Base-by-base conservation (phyloP, 2,797 vertebrate genomes). In the Ara ararauna region DNA sequence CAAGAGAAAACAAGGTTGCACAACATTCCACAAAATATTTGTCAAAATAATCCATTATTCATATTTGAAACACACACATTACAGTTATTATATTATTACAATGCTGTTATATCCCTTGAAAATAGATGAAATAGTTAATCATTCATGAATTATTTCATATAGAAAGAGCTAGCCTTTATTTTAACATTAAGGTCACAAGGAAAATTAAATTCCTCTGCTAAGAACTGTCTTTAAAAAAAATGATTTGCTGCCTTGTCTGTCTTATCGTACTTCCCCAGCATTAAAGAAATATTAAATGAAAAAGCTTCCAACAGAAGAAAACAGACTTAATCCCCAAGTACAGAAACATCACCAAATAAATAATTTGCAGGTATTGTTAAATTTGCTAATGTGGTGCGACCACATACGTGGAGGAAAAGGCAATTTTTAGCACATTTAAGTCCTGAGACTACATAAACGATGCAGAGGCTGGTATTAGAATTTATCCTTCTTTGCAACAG, bases 201-300 rank as follows among this genome's bases (percentile, higher is more conserved):
- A 81, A 88, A 95, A 94, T 79, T 71, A 79, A 89, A 89, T 89
- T 82, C 54, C 10, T 71, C 51, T 64, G 24, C 27, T 84, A 64
- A 86, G 53, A 92, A 66, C 3, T 23, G 30, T 67, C 71, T 85
- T 65, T n/a, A 81, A 90, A 78, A 70, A 24, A 40, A 53, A 30
- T 45, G 29, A 79, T 76, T 64, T 64, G 29, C 50, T 29, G 36
- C 73, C 50, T 75, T 81, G 53, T 75, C 34, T 84, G 56, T 51
- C 61, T 90, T 96, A 89, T 71, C 73, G 19, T 61, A 64, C 27
- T 86, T 90, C 4, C 10, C 15, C 71, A 76, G 86, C 10, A 87
- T 45, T 67, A 54, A 90, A 82, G 44, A 53, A 75, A 85, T 72
- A 93, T 85, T 67, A 93, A 89, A 45, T 74, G 10, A 61, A 90